A percentile compares a stretch with the other conserved stretches of the same genome.
phyloP scores from a whole-genome alignment of 2,888 invertebrate species.

The Lithosia quadra region DNA sequence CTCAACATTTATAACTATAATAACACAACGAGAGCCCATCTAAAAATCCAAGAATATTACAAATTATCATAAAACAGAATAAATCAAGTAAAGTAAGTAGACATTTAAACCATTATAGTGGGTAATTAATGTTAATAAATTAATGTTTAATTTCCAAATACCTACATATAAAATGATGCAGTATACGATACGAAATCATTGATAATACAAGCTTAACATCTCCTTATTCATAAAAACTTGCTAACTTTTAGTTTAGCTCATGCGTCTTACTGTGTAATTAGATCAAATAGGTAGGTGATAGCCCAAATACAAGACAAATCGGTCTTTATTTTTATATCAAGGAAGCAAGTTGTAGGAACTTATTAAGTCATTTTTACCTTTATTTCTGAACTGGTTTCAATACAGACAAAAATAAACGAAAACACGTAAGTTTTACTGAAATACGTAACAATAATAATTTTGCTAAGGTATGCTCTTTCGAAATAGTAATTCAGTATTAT shows the following conservation, averaged over 20 bases:
- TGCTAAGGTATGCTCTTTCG: neutral
- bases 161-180: neutral
- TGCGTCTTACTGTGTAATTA: neutral
- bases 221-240: neutral
- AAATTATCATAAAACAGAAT: neutral
- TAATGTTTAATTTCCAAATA: neutral
- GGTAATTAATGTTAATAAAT: too few relatives aligned
- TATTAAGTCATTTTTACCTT: neutral
- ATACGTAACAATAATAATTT: neutral
- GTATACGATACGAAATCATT: neutral
- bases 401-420: constrained; percentile 2
- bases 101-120: too few relatives aligned
- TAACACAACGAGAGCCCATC: neutral
- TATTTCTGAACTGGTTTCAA: constrained; percentile 3
- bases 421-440: neutral
- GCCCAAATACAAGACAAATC: neutral
- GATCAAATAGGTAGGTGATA: too few relatives aligned
- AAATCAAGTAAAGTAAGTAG: neutral
- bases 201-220: neutral
- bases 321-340: neutral
- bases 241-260: neutral
- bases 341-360: neutral
- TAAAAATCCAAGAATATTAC: neutral
- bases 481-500: neutral
- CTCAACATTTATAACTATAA: neutral